Conservation (phyloP, 2,113 vertebrate species). For the Halichoerus grypus region DNA sequence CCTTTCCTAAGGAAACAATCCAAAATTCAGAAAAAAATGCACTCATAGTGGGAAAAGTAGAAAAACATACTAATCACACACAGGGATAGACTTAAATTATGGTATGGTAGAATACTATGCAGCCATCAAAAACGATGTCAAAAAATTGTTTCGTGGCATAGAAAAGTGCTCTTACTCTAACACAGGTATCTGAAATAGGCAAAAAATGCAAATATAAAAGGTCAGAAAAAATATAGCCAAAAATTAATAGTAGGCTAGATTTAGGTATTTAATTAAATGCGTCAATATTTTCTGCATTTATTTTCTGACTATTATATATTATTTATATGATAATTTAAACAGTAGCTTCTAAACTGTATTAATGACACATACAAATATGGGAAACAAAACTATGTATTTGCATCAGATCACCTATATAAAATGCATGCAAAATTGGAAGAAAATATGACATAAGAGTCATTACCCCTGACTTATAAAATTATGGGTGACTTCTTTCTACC, state of each 20-base stretch:
- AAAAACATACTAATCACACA: neutral
- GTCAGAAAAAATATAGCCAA: neutral
- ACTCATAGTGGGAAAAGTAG: neutral
- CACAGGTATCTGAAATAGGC: neutral
- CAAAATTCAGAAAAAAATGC: neutral
- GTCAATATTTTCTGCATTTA: constrained; percentile 34
- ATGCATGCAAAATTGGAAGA: neutral
- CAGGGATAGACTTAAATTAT: constrained; percentile 5
- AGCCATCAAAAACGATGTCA: neutral
- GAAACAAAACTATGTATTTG: constrained; percentile 16
- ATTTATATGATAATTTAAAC: constrained; percentile 10
- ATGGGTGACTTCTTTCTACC: neutral
- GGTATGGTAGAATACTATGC: neutral
- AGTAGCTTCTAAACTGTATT: neutral
- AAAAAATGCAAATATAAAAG: constrained; percentile 10
- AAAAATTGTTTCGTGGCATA: constrained; percentile 1
- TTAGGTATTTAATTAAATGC: neutral
- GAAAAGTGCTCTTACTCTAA: constrained; percentile 7
- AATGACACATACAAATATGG: neutral
- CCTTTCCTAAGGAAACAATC: neutral
- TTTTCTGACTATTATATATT: neutral
- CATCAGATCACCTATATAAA: neutral
- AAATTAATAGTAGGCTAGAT: neutral
- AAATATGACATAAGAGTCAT: neutral
- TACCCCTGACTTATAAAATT: neutral